These are phyloP conservation scores for Pelodytes ibericus DNA, from an alignment of 2,797 vertebrate genomes.

Conservation along the genomic window DNA sequence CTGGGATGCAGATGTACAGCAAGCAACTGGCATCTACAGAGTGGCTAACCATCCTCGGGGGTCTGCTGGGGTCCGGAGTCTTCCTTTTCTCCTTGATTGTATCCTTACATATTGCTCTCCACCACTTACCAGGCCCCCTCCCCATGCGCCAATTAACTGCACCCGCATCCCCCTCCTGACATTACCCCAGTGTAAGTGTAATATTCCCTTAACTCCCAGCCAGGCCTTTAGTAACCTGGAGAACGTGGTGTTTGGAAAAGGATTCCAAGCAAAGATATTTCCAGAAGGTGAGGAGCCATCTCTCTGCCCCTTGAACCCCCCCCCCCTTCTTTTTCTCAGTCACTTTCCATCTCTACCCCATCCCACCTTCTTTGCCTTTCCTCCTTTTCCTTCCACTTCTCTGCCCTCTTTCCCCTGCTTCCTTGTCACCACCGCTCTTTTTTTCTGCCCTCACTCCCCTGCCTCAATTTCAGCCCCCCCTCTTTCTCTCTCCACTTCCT, in stretches of 20 bases:
- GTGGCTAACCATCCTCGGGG: slow-evolving; percentile 94
- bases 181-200: fast-evolving
- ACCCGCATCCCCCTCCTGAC: neutral
- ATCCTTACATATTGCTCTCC: slow-evolving; percentile 73
- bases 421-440: no score
- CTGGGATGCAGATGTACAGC: slow-evolving; percentile 98
- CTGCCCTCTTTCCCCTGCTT: neutral
- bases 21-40: slow-evolving; percentile 90
- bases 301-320: no score
- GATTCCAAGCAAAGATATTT: slow-evolving; percentile 97
- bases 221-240: slow-evolving; percentile 97
- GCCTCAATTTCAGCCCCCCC: neutral
- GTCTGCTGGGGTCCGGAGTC: slow-evolving; percentile 88
- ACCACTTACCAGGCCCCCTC: neutral
- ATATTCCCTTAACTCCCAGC: slow-evolving; percentile 71
- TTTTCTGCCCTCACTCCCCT: no score
- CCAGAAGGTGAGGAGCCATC: slow-evolving; percentile 85
- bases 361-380: no score
- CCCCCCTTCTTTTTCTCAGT: no score
- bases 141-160: neutral
- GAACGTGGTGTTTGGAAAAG: slow-evolving; percentile 92
- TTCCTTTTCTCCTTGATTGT: slow-evolving; percentile 95
- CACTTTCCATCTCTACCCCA: no score
- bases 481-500: neutral
- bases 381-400: no score